Conservation (phyloP, 2,888 invertebrate species). For the Drosophila parthenogenetica region DNA sequence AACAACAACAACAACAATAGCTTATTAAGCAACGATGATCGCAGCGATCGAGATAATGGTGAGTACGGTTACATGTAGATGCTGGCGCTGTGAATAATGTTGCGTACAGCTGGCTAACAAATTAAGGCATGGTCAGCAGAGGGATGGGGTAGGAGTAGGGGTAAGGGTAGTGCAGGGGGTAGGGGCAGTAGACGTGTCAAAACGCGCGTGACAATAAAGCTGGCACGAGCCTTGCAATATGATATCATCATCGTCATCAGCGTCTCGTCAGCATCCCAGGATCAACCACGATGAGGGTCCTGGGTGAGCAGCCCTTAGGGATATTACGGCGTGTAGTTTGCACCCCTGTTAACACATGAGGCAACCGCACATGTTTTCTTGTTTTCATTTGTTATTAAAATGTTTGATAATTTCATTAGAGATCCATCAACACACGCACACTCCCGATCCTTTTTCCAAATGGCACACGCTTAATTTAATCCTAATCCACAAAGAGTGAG, state of each 20-base stretch:
- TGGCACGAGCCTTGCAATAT: constrained; percentile 67
- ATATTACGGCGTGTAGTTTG: constrained; percentile 42
- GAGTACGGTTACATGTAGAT: constrained; percentile 71
- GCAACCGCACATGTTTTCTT: constrained; percentile 83
- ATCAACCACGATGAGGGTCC: constrained; percentile 36
- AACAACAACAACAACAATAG: constrained; percentile 35
- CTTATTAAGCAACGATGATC: constrained; percentile 85
- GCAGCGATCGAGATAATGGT: constrained; percentile 88
- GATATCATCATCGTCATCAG: constrained; percentile 53
- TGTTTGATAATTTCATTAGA: constrained; percentile 82
- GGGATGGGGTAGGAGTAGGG: not conserved
- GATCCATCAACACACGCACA: constrained; percentile 53
- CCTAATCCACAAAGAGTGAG: constrained; percentile 76
- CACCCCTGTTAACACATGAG: constrained; percentile 1
- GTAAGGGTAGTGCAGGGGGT: not conserved
- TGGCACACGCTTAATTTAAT: constrained; percentile 83
- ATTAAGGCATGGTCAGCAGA: constrained; percentile 28
- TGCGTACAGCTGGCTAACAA: constrained; percentile 42
- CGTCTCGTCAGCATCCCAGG: constrained; percentile 21
- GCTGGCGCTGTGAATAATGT: constrained; percentile 45
- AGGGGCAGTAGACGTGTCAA: not conserved
- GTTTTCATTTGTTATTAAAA: constrained; percentile 84
- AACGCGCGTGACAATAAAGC: constrained; percentile 69
- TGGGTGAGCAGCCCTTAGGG: constrained; percentile 28
- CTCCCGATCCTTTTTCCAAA: constrained; percentile 1